Evolutionary conservation across 2,113 vertebrate species (phyloP).

Genomic region (Mohoua ochrocephala): DNA sequence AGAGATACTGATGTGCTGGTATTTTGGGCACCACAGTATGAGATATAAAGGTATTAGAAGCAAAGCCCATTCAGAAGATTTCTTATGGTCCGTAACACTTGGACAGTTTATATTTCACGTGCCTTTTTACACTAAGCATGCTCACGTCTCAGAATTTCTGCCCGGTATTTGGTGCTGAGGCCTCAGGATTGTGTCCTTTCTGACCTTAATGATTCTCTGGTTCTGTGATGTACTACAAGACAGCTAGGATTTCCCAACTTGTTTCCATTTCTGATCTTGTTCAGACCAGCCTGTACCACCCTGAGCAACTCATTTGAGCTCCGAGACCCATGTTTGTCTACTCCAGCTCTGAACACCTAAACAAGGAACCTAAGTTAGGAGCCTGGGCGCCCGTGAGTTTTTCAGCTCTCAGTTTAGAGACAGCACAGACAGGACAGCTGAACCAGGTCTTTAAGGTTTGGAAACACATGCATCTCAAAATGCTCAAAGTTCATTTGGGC

Average conservation of each 20-base stretch:
- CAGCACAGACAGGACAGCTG: background rate
- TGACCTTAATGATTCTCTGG: background rate
- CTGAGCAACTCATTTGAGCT: background rate
- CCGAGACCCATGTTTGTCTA: background rate
- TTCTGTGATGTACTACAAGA: background rate
- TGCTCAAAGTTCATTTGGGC: background rate
- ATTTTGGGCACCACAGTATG: background rate
- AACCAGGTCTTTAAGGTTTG: background rate
- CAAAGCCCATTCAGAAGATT: background rate
- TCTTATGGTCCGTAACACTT: background rate
- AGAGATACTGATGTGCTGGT: background rate
- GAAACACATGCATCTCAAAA: background rate
- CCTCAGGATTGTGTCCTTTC: background rate
- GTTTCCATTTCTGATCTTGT: background rate
- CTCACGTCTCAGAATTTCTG: background rate
- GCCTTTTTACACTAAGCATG: background rate
- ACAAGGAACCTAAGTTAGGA: background rate
- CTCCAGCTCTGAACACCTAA: background rate
- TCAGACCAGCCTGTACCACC: background rate
- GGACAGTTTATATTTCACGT: background rate
- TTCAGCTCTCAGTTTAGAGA: background rate
- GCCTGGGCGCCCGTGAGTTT: background rate
- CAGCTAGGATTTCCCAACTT: background rate
- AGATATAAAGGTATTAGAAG: background rate
- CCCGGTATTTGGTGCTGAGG: background rate